phyloP scores from a whole-genome alignment of 2,113 vertebrate genomes.

The Setophaga kirtlandii region DNA sequence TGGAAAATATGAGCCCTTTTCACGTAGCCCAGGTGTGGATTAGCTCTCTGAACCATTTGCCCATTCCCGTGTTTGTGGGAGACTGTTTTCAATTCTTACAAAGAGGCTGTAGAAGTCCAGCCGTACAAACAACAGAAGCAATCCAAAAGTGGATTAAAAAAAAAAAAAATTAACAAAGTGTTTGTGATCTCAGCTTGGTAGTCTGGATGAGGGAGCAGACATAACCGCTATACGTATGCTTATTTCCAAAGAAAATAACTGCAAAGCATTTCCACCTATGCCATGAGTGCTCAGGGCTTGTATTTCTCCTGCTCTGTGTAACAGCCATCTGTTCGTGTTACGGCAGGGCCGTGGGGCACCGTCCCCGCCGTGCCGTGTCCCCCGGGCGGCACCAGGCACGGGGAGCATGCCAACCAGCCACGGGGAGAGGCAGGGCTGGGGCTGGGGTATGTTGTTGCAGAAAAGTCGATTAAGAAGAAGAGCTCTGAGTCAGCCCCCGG shows the following conservation, averaged over 20 bases:
- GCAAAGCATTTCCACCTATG: conserved; percentile 21
- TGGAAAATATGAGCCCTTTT: conserved; percentile 74
- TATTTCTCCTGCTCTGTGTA: not conserved
- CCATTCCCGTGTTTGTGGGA: conserved; percentile 58
- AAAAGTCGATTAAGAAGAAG: conserved; percentile 47
- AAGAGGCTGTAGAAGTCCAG: conserved; percentile 69
- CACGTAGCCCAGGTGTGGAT: conserved; percentile 75
- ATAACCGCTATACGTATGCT: conserved; percentile 6
- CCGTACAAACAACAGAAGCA: conserved; percentile 72
- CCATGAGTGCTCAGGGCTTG: not conserved
- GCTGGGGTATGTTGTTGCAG: not conserved
- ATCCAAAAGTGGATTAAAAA: conserved; percentile 58
- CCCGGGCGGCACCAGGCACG: not conserved
- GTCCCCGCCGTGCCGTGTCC: accelerated
- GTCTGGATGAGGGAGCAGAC: conserved; percentile 60
- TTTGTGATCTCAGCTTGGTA: conserved; percentile 72
- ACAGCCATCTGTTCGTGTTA: not conserved
- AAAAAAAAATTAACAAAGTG: conserved; percentile 64
- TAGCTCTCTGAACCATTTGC: conserved; percentile 72
- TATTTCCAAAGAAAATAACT: conserved; percentile 57
- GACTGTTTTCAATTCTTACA: conserved; percentile 73
- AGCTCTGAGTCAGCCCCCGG: conserved; percentile 51
- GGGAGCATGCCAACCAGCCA: not conserved
- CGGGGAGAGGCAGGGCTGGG: not conserved
- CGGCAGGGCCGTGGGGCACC: not conserved